These are phyloP conservation scores for Eufriesea mexicana DNA, from an alignment of 1,140 invertebrate genomes.

Conservation along the genomic window DNA sequence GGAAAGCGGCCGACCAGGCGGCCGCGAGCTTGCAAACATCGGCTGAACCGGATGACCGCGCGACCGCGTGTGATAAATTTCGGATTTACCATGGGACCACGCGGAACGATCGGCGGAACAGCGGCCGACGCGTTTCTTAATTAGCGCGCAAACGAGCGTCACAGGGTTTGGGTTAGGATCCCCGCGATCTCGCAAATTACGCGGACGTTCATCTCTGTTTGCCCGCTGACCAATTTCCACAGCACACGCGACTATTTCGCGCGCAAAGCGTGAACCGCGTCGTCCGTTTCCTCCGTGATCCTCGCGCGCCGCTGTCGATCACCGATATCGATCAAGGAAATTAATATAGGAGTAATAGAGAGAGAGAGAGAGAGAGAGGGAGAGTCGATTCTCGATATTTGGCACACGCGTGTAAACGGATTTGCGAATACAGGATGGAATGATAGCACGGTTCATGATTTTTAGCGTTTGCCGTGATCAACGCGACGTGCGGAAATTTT, in stretches of 20 bases:
- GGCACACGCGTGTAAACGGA: no score
- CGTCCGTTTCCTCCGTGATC: not conserved
- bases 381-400: no score
- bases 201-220: not conserved
- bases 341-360: not conserved
- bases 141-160: not conserved
- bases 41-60: not conserved
- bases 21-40: not conserved
- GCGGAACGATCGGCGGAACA: not conserved
- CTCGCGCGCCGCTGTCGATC: not conserved
- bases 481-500: no score
- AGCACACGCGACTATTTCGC: not conserved
- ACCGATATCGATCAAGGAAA: not conserved
- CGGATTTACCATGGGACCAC: not conserved
- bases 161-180: no score
- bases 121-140: conserved; percentile 19
- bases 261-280: not conserved
- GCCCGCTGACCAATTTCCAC: conserved; percentile 1
- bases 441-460: no score
- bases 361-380: no score
- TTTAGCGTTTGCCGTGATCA: no score
- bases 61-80: not conserved
- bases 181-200: conserved; percentile 15
- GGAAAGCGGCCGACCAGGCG: no score
- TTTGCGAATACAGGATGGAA: no score